phyloP scores from a whole-genome alignment of 2,797 vertebrate species.

The Sternotherus odoratus region DNA sequence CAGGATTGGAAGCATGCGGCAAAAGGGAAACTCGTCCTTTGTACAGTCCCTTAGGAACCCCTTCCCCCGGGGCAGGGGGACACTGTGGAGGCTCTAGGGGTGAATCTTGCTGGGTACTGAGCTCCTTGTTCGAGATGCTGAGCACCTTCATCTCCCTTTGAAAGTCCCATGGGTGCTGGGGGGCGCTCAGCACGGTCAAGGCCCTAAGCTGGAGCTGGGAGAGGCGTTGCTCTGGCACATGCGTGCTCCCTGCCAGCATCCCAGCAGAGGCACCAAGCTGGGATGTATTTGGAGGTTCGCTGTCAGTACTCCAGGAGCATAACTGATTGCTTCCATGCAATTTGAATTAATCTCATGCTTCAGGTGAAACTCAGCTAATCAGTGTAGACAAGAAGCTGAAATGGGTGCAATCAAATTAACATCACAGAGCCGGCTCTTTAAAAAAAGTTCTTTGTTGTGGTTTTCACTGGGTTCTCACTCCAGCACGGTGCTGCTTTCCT shows the following conservation, averaged over 20 bases:
- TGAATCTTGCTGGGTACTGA: neutral
- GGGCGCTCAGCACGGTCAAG: neutral
- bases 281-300: neutral
- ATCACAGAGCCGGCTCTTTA: conserved; percentile 66
- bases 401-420: conserved; percentile 79
- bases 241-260: neutral
- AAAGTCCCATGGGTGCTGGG: neutral
- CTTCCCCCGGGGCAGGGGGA: neutral
- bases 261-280: neutral
- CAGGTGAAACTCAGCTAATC: conserved; percentile 82
- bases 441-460: conserved; percentile 48
- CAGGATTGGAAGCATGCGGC: neutral
- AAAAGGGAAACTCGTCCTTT: neutral
- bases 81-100: neutral
- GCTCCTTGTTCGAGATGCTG: neutral
- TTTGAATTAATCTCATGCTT: conserved; percentile 81
- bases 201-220: neutral
- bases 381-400: conserved; percentile 77
- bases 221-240: neutral
- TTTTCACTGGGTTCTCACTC: conserved; percentile 43
- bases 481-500: neutral
- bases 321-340: conserved; percentile 75
- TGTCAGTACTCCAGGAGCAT: neutral
- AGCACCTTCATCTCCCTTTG: neutral
- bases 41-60: neutral